Evolutionary conservation across 2,797 vertebrate species (phyloP), one percentile per base, ranked within the genome.

Genomic region (Parauchenoglanis ngamensis): DNA sequence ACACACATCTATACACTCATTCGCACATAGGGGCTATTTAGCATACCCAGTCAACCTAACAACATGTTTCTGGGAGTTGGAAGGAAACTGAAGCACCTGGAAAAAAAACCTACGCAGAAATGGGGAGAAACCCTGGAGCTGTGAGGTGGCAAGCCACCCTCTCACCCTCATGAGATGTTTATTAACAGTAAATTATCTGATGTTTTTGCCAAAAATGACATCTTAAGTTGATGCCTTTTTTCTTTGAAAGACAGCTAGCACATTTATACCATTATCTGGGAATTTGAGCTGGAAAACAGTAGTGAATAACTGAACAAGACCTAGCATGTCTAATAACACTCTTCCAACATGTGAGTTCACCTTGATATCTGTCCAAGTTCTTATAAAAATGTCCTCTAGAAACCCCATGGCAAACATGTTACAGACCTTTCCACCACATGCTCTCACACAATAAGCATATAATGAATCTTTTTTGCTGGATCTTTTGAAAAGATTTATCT

Each of bases 321-420:
- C 19, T 28, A 82, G n/a, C 87, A 19, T 86, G 84, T 79, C 57
- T 4, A 67, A n/a, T 23, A 54, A 35, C 67, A 57, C 82, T 61
- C 31, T 83, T n/a, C 76, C 68, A 73, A 3, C 75, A 73, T 49
- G 49, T 49, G 49, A 49, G 49, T 7, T 2, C 4, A 61, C 15
- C 12, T 1, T 83, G 59, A 44, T 6, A 54, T 88, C 83, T 70
- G 35, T 52, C 65, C 67, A 80, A 73, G n/a, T 57, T 65, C 7
- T 83, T n/a, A 77, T 52, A 59, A 87, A 77, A 84, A 19, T 15
- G 40, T 23, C 1, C 46, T 67, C 31, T 67, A 31, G 46, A 87
- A 78, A 46, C 17, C 11, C 31, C 23, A 17, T 25, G 73, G 31
- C 49, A 84, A 84, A 83, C 40, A 86, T 73, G 44, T 83, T 87